Conservation (phyloP, 2,113 vertebrate species). For the Callopanchax toddi region DNA sequence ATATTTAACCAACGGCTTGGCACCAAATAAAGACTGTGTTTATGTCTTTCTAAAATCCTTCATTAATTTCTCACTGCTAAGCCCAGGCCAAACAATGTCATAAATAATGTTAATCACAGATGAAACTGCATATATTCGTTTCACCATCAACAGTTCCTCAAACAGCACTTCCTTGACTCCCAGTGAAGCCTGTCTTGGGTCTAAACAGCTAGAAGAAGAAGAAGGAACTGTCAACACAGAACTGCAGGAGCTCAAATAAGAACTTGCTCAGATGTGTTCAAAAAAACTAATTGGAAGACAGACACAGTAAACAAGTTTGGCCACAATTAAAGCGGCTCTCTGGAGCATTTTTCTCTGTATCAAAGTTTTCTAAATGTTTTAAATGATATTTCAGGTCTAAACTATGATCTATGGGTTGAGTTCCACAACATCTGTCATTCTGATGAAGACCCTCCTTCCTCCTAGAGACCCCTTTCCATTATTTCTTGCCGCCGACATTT, state of each 20-base stretch:
- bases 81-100: conserved; percentile 60
- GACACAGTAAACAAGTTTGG: conserved; percentile 27
- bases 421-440: no score
- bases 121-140: conserved; percentile 56
- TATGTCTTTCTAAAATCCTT: conserved; percentile 71
- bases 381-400: no score
- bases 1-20: conserved; percentile 78
- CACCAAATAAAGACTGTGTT: conserved; percentile 73
- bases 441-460: no score
- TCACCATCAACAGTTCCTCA: conserved; percentile 37
- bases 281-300: conserved; percentile 50
- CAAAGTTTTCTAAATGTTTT: no score
- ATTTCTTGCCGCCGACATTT: no score
- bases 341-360: no score
- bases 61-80: conserved; percentile 76
- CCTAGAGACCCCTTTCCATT: no score
- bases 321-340: no score
- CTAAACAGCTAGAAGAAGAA: conserved; percentile 26
- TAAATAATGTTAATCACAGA: conserved; percentile 70
- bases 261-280: conserved; percentile 39
- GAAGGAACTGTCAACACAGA: conserved; percentile 46
- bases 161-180: conserved; percentile 47
- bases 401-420: no score
- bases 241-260: conserved; percentile 47
- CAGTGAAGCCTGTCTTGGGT: conserved; percentile 45